Base-by-base conservation (phyloP, 2,113 vertebrate species). In the Natator depressus region DNA sequence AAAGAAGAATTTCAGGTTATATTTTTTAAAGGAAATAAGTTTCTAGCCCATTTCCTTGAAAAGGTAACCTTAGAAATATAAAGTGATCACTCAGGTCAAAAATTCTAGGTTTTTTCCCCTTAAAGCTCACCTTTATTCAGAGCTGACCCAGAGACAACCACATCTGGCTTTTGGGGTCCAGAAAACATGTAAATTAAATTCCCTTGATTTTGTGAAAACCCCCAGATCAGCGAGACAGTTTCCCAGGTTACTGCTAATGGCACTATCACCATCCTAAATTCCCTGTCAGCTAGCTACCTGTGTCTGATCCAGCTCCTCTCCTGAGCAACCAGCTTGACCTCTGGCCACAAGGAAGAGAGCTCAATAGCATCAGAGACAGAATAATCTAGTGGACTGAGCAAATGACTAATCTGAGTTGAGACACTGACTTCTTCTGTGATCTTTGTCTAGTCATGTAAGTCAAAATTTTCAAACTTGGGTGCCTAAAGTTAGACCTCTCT, bases 371-470 rank as follows among this genome's bases (percentile, higher is more conserved):
- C 11, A 2, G 0, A 49, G 75, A 46, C 38, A 81, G 51, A 17
- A 72, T 82, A 25, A 54, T 25, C 80, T 5, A 20, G 53, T 14
- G 89, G 29, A 2, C 47, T 51, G 10, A 55, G 14, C 14, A 81
- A 62, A 49, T 85, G 85, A 72, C 83, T 88, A 82, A 82, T 62
- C 5, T 22, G 13, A 86, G 80, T 51, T 91, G 80, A 55, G 20
- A 31, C 90, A 93, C 84, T 82, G 42, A 25, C 9, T 88, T 89
- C 80, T 62, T 91, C 69, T 91, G 51, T 42, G 89, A 31, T 59
- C 51, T 94, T 90, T 85, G 69, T 89, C 76, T 85, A 87, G 87
- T 94, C 87, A 17, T 5, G 0, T 94, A 94, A 82, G n/a, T 92
- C 57, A 13, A 38, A 93, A 82, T 89, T 84, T n/a, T 94, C 27